These are phyloP conservation scores for Drosophila stalkeri DNA, from an alignment of 2,888 invertebrate genomes.

Conservation along the genomic window DNA sequence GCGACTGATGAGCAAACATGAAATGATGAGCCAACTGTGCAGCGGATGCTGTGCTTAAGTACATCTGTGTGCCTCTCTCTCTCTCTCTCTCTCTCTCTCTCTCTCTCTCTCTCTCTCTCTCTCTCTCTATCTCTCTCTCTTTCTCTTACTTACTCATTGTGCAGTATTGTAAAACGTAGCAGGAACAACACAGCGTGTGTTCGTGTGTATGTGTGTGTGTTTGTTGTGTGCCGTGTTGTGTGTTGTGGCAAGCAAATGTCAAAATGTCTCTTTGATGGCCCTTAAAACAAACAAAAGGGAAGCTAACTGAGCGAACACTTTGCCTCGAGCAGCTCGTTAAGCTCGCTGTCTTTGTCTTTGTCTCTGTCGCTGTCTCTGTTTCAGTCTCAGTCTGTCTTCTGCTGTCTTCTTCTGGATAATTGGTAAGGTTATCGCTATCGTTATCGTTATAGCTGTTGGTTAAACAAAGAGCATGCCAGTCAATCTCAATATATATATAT, in stretches of 20 bases:
- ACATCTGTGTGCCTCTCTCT: not conserved
- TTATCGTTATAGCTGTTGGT: slow-evolving; percentile 23
- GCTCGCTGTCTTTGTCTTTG: not conserved
- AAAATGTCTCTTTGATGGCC: slow-evolving; percentile 62
- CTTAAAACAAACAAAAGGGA: slow-evolving; percentile 47
- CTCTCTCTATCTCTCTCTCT: not conserved
- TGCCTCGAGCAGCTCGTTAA: slow-evolving; percentile 56
- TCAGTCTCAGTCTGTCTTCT: not conserved
- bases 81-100: not conserved
- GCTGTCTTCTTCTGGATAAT: slow-evolving; percentile 19
- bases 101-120: not conserved
- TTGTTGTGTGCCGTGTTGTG: not conserved
- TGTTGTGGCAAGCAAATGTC: slow-evolving; percentile 57
- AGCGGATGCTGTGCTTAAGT: slow-evolving; percentile 12
- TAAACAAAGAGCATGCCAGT: slow-evolving; percentile 49
- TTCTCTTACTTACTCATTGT: slow-evolving; percentile 3
- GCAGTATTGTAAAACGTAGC: slow-evolving; percentile 46
- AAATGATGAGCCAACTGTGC: slow-evolving; percentile 55
- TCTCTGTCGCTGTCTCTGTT: not conserved
- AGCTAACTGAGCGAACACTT: slow-evolving; percentile 39
- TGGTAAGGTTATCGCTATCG: slow-evolving; percentile 38
- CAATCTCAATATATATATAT: slow-evolving; percentile 11
- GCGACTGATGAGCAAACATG: slow-evolving; percentile 57
- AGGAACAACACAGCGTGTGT: not conserved
- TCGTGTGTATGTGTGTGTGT: slow-evolving; percentile 10